A percentile compares a stretch with the other conserved stretches of the same genome.
phyloP scores from a whole-genome alignment of 2,888 invertebrate species.

The Synergus gifuensis region DNA sequence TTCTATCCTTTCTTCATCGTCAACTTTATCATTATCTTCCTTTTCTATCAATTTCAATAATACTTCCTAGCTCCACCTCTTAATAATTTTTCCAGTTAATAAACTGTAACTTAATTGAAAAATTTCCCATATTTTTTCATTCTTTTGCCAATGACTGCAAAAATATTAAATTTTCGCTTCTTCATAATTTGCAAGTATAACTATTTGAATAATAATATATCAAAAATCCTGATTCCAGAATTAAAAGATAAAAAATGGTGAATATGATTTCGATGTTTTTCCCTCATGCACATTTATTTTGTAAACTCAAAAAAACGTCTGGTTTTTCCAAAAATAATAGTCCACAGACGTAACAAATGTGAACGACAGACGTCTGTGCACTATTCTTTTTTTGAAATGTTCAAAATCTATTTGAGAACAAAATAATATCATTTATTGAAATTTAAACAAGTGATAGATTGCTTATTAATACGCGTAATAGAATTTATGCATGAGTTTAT shows the following conservation, averaged over 20 bases:
- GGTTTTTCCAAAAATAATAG: too few relatives aligned
- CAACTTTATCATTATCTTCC: slow-evolving; percentile 19
- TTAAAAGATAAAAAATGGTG: too few relatives aligned
- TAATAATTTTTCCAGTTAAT: neutral
- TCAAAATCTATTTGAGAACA: neutral
- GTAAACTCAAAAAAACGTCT: too few relatives aligned
- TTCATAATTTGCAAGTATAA: neutral
- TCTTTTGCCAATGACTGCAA: neutral
- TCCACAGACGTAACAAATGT: too few relatives aligned
- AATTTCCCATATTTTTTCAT: neutral
- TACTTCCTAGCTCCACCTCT: neutral
- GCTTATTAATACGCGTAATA: neutral
- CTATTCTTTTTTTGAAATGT: too few relatives aligned
- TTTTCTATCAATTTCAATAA: neutral
- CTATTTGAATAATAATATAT: neutral
- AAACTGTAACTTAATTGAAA: neutral
- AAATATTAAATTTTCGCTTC: neutral
- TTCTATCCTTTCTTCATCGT: neutral
- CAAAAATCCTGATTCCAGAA: too few relatives aligned
- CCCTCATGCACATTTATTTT: too few relatives aligned
- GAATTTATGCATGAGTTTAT: neutral
- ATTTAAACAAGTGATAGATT: neutral
- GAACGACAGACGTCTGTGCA: too few relatives aligned
- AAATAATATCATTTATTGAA: neutral
- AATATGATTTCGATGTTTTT: too few relatives aligned